phyloP scores from a whole-genome alignment of 2,113 vertebrate species.

The Chrysochloris asiatica region DNA sequence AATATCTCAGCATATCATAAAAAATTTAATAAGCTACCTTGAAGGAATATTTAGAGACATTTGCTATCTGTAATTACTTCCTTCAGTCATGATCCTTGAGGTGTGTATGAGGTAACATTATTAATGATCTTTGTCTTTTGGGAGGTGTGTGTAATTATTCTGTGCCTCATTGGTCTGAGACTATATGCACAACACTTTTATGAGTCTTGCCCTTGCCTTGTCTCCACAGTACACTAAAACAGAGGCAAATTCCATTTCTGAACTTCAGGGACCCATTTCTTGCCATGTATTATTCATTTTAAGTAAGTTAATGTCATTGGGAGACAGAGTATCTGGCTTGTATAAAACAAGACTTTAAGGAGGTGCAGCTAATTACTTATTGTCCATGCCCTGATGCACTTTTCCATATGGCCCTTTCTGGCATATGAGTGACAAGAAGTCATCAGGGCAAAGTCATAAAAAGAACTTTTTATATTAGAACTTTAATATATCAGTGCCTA shows the following conservation, averaged over 20 bases:
- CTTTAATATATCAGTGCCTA: constrained; percentile 56
- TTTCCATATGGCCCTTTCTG: neutral
- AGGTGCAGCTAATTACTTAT: constrained; percentile 68
- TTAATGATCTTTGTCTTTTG: constrained; percentile 36
- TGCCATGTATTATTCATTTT: constrained; percentile 71
- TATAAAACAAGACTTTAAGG: constrained; percentile 67
- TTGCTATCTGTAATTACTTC: constrained; percentile 35
- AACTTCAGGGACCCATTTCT: constrained; percentile 62
- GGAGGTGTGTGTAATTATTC: constrained; percentile 21
- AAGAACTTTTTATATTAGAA: constrained; percentile 74
- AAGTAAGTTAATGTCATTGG: constrained; percentile 63
- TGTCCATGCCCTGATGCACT: constrained; percentile 11
- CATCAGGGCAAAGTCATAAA: constrained; percentile 61
- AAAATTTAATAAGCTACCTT: constrained; percentile 42
- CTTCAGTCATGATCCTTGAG: neutral
- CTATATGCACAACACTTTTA: constrained; percentile 63
- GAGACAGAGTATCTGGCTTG: constrained; percentile 44
- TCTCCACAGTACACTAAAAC: constrained; percentile 45
- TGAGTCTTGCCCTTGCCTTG: constrained; percentile 47
- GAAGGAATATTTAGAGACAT: constrained; percentile 41
- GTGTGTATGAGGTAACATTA: constrained; percentile 39
- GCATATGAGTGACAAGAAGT: constrained; percentile 58
- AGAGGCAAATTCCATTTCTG: constrained; percentile 55
- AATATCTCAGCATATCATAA: constrained; percentile 10
- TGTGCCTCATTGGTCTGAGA: neutral